Conservation (phyloP, 2,113 vertebrate species). For the Pyxicephalus adspersus region DNA sequence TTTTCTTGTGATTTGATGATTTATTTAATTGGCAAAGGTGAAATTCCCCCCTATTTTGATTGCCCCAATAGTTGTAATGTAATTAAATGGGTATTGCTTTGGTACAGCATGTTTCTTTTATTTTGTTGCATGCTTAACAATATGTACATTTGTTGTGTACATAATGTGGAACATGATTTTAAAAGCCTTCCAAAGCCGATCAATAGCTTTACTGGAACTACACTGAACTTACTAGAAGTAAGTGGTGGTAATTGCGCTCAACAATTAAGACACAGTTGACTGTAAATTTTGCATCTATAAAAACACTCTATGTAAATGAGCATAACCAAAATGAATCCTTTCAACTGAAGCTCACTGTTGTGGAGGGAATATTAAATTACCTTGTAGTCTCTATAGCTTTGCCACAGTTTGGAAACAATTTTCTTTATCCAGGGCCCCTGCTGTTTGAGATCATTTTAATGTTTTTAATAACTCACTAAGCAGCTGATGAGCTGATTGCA, state of each 20-base stretch:
- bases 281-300: slow-evolving; percentile 12
- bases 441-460: slow-evolving; percentile 2
- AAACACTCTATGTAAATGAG: slow-evolving; percentile 6
- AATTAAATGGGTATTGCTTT: too few species aligned
- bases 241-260: slow-evolving; percentile 3
- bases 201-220: slow-evolving; percentile 5
- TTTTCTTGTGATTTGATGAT: too few species aligned
- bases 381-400: neutral
- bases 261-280: slow-evolving; percentile 25
- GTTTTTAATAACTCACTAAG: slow-evolving; percentile 15
- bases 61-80: too few species aligned
- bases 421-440: neutral
- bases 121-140: too few species aligned
- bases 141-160: too few species aligned
- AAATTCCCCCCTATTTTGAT: too few species aligned
- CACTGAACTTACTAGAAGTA: slow-evolving; percentile 13
- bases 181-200: neutral
- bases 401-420: slow-evolving; percentile 18
- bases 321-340: slow-evolving; percentile 1
- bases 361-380: slow-evolving; percentile 28
- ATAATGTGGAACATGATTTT: too few species aligned
- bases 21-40: too few species aligned
- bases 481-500: neutral
- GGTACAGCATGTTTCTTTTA: too few species aligned
- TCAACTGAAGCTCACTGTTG: slow-evolving; percentile 12